These are phyloP conservation scores for Disparrhopalites patrizii DNA, from an alignment of 2,888 invertebrate genomes.

Conservation along the genomic window DNA sequence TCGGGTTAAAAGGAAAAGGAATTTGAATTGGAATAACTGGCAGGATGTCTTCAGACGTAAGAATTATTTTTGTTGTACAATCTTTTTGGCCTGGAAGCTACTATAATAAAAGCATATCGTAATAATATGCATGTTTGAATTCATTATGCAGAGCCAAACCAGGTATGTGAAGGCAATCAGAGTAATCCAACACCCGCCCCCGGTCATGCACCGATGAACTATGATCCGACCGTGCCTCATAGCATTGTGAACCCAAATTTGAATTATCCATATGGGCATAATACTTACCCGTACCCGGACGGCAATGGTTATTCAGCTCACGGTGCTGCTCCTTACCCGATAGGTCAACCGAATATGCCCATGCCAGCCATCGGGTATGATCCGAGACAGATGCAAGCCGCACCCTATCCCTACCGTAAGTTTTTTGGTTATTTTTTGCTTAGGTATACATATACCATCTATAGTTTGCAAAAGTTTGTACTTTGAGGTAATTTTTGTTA, in stretches of 20 bases:
- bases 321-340: neutral
- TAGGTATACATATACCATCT: too few species aligned
- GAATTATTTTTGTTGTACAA: too few species aligned
- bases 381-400: neutral
- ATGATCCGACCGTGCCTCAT: neutral
- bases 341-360: neutral
- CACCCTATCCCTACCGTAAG: neutral
- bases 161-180: neutral
- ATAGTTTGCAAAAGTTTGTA: too few species aligned
- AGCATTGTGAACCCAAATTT: neutral
- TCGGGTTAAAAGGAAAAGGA: conserved; percentile 1
- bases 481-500: too few species aligned
- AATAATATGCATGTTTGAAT: too few species aligned
- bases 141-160: too few species aligned
- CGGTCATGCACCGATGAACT: neutral
- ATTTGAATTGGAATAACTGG: conserved; percentile 5
- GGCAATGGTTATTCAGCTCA: neutral
- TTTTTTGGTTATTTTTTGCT: too few species aligned
- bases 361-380: neutral
- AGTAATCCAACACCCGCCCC: neutral
- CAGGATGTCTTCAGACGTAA: neutral
- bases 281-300: neutral
- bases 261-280: conserved; percentile 1
- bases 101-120: too few species aligned
- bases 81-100: too few species aligned